A percentile compares a stretch with the other conserved stretches of the same genome.
Evolutionary conservation across 2,113 vertebrate genomes (phyloP).

Genomic region (Meles meles): DNA sequence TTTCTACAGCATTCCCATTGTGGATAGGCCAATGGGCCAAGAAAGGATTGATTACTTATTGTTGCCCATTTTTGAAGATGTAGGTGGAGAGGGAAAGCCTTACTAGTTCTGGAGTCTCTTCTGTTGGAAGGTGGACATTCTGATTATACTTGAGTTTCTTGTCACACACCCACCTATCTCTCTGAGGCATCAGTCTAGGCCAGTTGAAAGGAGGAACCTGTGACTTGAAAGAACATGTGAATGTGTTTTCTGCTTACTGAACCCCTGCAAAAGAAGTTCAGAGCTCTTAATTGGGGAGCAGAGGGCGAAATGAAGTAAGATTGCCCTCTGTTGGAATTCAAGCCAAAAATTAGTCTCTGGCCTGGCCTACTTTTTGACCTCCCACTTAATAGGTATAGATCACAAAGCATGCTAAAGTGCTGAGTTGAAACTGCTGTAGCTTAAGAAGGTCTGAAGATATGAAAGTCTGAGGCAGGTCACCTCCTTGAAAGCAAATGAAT

Average conservation of each 20-base stretch:
- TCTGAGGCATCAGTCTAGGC: background rate
- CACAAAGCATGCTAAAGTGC: background rate
- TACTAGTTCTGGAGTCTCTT: background rate
- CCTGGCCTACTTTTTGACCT: background rate
- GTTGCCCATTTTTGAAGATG: background rate
- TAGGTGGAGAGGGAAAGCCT: background rate
- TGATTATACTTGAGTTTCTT: background rate
- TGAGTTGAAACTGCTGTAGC: background rate
- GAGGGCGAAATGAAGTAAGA: background rate
- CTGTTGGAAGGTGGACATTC: background rate
- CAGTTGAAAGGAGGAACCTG: background rate
- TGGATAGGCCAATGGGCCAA: background rate
- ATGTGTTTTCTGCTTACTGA: background rate
- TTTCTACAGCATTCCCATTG: background rate
- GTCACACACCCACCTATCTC: background rate
- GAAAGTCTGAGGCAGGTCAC: background rate
- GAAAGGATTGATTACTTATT: background rate
- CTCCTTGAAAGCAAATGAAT: background rate
- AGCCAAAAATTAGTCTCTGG: background rate
- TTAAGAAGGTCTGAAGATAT: background rate
- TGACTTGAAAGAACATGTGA: background rate
- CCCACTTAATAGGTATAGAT: background rate
- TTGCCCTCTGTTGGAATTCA: background rate
- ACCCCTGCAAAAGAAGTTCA: background rate
- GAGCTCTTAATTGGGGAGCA: background rate